Evolutionary conservation across 2,888 invertebrate genomes (phyloP).

Genomic region (Drosophila atripex): DNA sequence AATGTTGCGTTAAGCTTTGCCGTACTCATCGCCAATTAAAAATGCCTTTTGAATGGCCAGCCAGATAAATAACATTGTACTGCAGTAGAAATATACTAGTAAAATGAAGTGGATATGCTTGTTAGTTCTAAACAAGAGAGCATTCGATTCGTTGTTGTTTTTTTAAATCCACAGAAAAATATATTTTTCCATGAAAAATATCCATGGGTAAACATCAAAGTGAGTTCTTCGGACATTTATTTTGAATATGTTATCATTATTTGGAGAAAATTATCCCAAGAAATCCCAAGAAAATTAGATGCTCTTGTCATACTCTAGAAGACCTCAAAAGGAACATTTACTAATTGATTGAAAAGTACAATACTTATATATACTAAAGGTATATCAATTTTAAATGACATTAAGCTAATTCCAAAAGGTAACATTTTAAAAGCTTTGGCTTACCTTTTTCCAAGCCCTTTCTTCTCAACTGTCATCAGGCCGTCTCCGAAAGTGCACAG

Average conservation of each 20-base stretch:
- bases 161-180: too few relatives aligned
- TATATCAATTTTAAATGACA: too few relatives aligned
- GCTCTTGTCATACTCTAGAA: too few relatives aligned
- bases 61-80: conserved; percentile 29
- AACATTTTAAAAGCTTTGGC: background rate
- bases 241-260: too few relatives aligned
- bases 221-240: too few relatives aligned
- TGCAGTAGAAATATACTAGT: background rate
- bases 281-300: too few relatives aligned
- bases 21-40: conserved; percentile 68
- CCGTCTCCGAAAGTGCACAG: conserved; percentile 25
- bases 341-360: too few relatives aligned
- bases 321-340: too few relatives aligned
- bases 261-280: too few relatives aligned
- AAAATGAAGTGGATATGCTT: conserved; percentile 1
- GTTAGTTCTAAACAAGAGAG: background rate
- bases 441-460: background rate
- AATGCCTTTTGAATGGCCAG: conserved; percentile 69
- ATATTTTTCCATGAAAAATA: too few relatives aligned
- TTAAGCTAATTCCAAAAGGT: background rate
- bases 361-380: too few relatives aligned
- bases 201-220: too few relatives aligned
- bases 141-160: background rate
- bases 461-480: background rate
- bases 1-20: conserved; percentile 56